Evolutionary conservation across 2,113 vertebrate genomes (phyloP), one percentile per base, ranked within the genome.

Genomic region (Neodontobutis hainanensis): DNA sequence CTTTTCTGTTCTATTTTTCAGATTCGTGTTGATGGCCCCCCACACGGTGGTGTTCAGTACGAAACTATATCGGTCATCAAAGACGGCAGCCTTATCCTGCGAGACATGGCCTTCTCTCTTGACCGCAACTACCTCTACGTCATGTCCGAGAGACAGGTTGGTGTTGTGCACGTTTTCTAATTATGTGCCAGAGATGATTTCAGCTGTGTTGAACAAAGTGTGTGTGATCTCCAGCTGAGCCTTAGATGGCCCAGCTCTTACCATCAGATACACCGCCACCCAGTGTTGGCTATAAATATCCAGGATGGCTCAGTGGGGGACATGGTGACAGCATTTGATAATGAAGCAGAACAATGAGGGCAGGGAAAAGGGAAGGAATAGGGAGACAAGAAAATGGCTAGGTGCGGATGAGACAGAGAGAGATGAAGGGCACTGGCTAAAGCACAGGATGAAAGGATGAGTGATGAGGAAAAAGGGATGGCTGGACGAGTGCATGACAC

Each of bases 61-160:
- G 97, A 99, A 87, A 95, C 93, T 4, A 76, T 98, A 73, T 73
- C 92, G 0, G 93, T 97, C 64, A 94, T 96, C 87, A 96, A 96
- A 88, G 96, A 99, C 0, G 94, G 95, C 43, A 96, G 95, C 85
- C 90, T 93, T 0, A 83, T 99, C 70, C 95, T 99, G 61, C 88
- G 95, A 59, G 97, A 99, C 77, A 99, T 99, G 95, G 96, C 95
- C 69, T 99, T 99, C 89, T 98, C 97, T 19, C 85, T 87, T 0
- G 94, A 98, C 75, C 91, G 93, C 69, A 94, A 91, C 90, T 96
- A 93, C 83, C 92, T 99, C 67, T 99, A 99, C 5, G 75, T 97
- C 71, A 97, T 99, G 96, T 95, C 97, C 0, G 96, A 99, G 85
- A 94, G 94, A 78, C 97, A 99, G 95, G 97, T 98, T 87, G 88